Evolutionary conservation across 1,140 invertebrate genomes (phyloP).

Genomic region (Melipona quadrifasciata): DNA sequence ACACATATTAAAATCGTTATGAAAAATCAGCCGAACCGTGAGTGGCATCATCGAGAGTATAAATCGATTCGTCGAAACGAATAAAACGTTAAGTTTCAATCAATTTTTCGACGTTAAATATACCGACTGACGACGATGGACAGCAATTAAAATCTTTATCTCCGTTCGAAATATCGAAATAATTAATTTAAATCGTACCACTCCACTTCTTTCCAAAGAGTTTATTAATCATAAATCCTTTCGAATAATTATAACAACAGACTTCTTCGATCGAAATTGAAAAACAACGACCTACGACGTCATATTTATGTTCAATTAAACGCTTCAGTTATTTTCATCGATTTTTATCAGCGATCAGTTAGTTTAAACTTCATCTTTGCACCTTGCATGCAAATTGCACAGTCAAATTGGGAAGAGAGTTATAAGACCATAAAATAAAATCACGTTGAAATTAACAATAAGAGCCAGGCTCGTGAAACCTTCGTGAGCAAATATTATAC

Average conservation of each 20-base stretch:
- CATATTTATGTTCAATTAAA: neutral
- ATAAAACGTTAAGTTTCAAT: neutral
- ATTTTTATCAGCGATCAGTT: neutral
- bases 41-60: too few species aligned
- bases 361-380: neutral
- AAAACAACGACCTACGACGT: neutral
- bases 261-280: neutral
- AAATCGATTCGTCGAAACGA: conserved; percentile 4
- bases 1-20: neutral
- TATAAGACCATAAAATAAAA: too few species aligned
- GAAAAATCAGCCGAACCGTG: neutral
- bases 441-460: too few species aligned
- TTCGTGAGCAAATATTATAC: too few species aligned
- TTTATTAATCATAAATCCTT: neutral
- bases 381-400: neutral
- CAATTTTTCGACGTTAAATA: conserved; percentile 5
- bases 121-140: neutral
- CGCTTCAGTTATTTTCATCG: neutral
- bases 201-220: neutral
- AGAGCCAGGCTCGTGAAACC: too few species aligned
- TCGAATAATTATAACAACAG: neutral
- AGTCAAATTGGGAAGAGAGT: too few species aligned
- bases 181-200: neutral
- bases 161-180: neutral
- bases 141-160: neutral